phyloP scores from a whole-genome alignment of 2,797 vertebrate species.

The Cetoscarus ocellatus region DNA sequence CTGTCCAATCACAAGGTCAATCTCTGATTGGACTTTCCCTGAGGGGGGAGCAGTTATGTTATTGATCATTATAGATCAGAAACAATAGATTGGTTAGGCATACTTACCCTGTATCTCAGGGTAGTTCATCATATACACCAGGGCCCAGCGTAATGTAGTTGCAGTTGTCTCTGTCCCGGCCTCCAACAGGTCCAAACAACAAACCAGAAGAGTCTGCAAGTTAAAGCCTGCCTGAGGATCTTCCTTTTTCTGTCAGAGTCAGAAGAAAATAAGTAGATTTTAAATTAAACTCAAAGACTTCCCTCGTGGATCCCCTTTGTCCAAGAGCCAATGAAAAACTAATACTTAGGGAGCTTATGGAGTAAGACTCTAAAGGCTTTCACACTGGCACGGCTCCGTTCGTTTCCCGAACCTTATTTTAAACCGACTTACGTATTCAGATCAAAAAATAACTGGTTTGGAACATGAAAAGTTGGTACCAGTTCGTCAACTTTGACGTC shows the following conservation, averaged over 20 bases:
- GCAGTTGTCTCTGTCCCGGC: constrained; percentile 85
- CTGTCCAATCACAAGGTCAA: constrained; percentile 85
- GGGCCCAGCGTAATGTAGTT: constrained; percentile 85
- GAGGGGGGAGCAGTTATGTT: background rate
- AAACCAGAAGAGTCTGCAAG: constrained; percentile 72
- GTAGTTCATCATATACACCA: constrained; percentile 87
- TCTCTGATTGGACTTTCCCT: constrained; percentile 90
- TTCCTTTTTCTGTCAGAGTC: constrained; percentile 38
- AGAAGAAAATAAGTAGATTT: too few relatives aligned
- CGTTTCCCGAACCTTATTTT: too few relatives aligned
- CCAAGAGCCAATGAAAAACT: too few relatives aligned
- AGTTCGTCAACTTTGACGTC: too few relatives aligned
- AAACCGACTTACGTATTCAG: too few relatives aligned
- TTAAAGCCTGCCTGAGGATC: constrained; percentile 86
- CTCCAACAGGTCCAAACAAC: constrained; percentile 79
- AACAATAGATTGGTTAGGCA: background rate
- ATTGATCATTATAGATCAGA: background rate
- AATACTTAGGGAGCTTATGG: too few relatives aligned
- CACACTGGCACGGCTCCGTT: too few relatives aligned
- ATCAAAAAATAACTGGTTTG: too few relatives aligned
- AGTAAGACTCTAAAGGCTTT: too few relatives aligned
- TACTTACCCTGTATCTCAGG: constrained; percentile 87
- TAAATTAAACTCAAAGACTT: too few relatives aligned
- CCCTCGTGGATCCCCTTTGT: too few relatives aligned
- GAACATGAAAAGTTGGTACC: too few relatives aligned